Percentiles rank a stretch among this genome's conserved stretches.
These are phyloP conservation scores for Pica pica DNA, from an alignment of 2,113 vertebrate genomes.

Conservation along the genomic window DNA sequence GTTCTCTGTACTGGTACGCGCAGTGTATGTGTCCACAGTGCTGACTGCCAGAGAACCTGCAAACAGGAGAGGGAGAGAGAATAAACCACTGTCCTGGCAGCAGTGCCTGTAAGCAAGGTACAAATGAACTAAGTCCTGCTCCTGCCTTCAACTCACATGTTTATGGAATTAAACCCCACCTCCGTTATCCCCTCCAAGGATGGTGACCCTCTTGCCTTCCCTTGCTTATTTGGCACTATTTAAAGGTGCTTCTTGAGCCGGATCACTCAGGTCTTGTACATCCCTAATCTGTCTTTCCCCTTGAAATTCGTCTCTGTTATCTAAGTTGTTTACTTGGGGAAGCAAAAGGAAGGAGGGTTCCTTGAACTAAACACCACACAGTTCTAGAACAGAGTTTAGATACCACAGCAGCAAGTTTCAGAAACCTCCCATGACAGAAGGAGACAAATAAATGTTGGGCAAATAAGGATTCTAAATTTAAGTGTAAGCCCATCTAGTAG, in stretches of 20 bases:
- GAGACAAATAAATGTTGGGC: not conserved
- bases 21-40: slow-evolving; percentile 98
- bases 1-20: slow-evolving; percentile 97
- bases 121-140: not conserved
- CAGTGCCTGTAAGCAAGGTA: not conserved
- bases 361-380: not conserved
- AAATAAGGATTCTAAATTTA: not conserved
- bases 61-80: not conserved
- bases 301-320: not conserved
- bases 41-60: slow-evolving; percentile 97
- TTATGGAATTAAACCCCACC: not conserved
- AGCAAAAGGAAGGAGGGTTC: not conserved
- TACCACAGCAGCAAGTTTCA: not conserved
- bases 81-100: not conserved
- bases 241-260: not conserved
- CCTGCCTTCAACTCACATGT: not conserved
- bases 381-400: not conserved
- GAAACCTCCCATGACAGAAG: not conserved
- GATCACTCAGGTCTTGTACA: not conserved
- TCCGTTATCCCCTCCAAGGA: not conserved
- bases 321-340: not conserved
- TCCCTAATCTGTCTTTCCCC: not conserved
- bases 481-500: not conserved
- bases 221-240: not conserved
- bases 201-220: not conserved